Conservation (phyloP, 2,113 vertebrate genomes). For the Dicaeum eximium region DNA sequence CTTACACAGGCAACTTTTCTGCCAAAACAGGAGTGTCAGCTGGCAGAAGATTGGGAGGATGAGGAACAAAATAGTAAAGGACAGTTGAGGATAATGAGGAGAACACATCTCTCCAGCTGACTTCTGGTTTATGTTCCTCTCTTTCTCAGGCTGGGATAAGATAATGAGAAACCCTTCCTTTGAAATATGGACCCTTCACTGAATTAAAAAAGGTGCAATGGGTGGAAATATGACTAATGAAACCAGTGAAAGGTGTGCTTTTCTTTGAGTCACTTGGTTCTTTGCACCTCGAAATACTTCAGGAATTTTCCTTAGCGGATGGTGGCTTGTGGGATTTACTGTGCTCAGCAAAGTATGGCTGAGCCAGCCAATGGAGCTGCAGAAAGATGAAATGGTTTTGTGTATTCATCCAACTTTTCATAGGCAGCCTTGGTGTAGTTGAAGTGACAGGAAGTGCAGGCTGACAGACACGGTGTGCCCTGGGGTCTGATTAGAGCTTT, state of each 20-base stretch:
- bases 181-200: conserved; percentile 40
- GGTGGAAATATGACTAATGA: conserved; percentile 30
- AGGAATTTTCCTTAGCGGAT: background rate
- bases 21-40: background rate
- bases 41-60: background rate
- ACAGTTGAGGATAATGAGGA: conserved; percentile 61
- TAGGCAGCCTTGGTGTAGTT: background rate
- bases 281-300: conserved; percentile 11
- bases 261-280: conserved; percentile 10
- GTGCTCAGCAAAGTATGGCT: conserved; percentile 24
- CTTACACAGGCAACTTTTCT: background rate
- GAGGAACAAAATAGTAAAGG: conserved; percentile 34
- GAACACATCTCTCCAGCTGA: conserved; percentile 12
- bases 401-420: conserved; percentile 3
- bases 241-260: background rate
- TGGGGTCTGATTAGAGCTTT: background rate
- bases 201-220: background rate
- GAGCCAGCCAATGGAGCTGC: background rate
- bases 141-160: conserved; percentile 23
- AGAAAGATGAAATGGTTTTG: conserved; percentile 39
- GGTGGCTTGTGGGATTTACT: conserved; percentile 14
- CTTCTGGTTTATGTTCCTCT: background rate
- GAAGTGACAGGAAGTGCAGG: background rate
- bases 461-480: background rate
- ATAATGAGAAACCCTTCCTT: conserved; percentile 58